Base-by-base conservation (phyloP, 2,113 vertebrate genomes). In the Chloroceryle aenea region DNA sequence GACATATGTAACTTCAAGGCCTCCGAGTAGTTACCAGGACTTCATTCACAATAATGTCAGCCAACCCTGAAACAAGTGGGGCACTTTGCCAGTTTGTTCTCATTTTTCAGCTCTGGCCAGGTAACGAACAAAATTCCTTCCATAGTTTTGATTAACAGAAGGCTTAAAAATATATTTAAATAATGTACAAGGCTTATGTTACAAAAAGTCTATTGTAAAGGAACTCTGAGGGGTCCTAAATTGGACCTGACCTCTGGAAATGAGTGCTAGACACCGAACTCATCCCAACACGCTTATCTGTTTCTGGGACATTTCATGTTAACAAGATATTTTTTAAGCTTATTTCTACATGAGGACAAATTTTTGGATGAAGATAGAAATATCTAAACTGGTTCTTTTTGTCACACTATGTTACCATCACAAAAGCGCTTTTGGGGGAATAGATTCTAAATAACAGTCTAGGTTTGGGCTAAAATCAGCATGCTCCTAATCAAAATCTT, bases 351-450 rank as follows among this genome's bases (percentile, higher is more conserved):
- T 16, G 40, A 90, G 40, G 22, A 81, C 40, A 81, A 10, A 50
- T 56, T 78, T 95, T 84, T 55, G 43, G 38, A 78, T 75, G 17
- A 78, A 76, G 79, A 87, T 13, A 87, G 66, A 93, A 89, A 93
- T 72, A 32, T 87, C 68, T 93, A 78, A 92, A 79, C 77, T 69
- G 48, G 48, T 89, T 94, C 56, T 84, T 93, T 90, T 96, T 92
- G 92, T 93, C 90, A 93, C 40, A 76, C 12, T 15, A 72, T 22
- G n/a, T 93, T 93, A 92, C n/a, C 90, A 58, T 96, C 94, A 94
- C 27, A 73, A 89, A 95, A 94, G n/a, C 58, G 92, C 92, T 96
- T 59, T 68, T 82, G 93, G 95, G 96, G 86, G 30, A 92, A 87
- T 62, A 88, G 32, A 72, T 96, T 92, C 86, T 78, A 81, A 90